Base-by-base conservation (phyloP, 2,888 invertebrate genomes). In the Melipona bicolor region DNA sequence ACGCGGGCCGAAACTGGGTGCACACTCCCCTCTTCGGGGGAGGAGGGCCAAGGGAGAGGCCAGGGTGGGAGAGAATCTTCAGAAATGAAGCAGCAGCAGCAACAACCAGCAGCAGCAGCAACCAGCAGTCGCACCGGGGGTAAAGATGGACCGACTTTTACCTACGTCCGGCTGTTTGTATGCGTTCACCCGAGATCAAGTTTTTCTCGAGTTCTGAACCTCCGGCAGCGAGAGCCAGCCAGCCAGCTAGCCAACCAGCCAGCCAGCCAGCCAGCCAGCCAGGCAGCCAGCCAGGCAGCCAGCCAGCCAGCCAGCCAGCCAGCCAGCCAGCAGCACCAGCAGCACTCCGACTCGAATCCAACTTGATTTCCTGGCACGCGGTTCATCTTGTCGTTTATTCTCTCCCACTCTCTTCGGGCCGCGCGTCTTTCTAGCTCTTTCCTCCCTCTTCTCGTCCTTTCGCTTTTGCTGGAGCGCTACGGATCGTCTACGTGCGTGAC, bases 361-460 rank as follows among this genome's bases (percentile, higher is more conserved):
- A 92, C 91, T 93, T 91, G 92, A 93, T 94, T 94, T 94, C 94
- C 93, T 94, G 93, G 92, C 94, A 94, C 92, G 92, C 94, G 93
- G 92, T 89, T 91, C 89, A 87, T 92, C 91, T 89, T 88, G 91
- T 88, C 90, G 90, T 89, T 88, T 86, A 87, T 87, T 86, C 87
- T 84, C 83, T 88, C 79, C 79, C 83, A 67, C 83, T 83, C 76
- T 73, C 71, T 80, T 11, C 43, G 43, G 71, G 80, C 15, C 80
- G 24, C 78, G 62, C 74, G 77, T 70, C 85, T 82, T 85, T 36
- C 49, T 79, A 52, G n/a, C 76, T 68, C 61, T 76, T 17, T 56
- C 78, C n/a, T 49, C 64, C 19, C 21, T 32, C 62, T 32, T 73
- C 61, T 69, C 77, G 64, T 49, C 77, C 81, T 85, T 64, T 81